Base-by-base conservation (phyloP, 1,140 invertebrate species). In the Drosophila eugracilis region DNA sequence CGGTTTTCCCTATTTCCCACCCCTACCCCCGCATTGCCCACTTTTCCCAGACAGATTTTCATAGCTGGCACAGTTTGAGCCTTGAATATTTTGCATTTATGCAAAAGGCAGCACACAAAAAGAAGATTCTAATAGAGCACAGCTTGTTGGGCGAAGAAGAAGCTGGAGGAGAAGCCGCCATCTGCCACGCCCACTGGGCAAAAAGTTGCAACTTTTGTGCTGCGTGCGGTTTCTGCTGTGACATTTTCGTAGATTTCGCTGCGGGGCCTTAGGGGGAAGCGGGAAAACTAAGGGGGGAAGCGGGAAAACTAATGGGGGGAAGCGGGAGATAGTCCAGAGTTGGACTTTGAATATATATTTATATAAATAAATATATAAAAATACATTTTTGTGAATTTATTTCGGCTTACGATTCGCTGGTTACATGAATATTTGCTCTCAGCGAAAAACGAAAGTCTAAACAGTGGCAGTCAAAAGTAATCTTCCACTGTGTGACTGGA, bases 1-100 rank as follows among this genome's bases (percentile, higher is more conserved):
- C 54, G 28, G 52, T 26, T 26, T 17, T n/a, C 39, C n/a, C 36
- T 3, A 39, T 2, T 24, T 54, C 30, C 14, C 50, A 6, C 14
- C 12, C 2, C 19, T 1, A 1, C 1, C 54, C 6, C 12, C 54
- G 12, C 32, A 19, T 19, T 14, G 5, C 39, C 15, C 32, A 26
- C n/a, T 12, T 12, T 42, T 58, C 34, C 26, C 60, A 81, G 55
- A 54, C 62, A 69, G 73, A 77, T 69, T 77, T 69, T 57, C 53
- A 58, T 59, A 17, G 62, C 69, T 74, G 53, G 74, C 75, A 78
- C 60, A 84, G 71, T 84, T 78, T 75, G 75, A 84, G 79, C 79
- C 79, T 71, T 62, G 75, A 73, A 75, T 84, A 83, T 78, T 84
- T 78, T 84, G 75, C 79, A 84, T 84, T 84, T 84, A 84, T 84